Base-by-base conservation (phyloP, 2,888 invertebrate genomes). In the Drosophila tanythrix region DNA sequence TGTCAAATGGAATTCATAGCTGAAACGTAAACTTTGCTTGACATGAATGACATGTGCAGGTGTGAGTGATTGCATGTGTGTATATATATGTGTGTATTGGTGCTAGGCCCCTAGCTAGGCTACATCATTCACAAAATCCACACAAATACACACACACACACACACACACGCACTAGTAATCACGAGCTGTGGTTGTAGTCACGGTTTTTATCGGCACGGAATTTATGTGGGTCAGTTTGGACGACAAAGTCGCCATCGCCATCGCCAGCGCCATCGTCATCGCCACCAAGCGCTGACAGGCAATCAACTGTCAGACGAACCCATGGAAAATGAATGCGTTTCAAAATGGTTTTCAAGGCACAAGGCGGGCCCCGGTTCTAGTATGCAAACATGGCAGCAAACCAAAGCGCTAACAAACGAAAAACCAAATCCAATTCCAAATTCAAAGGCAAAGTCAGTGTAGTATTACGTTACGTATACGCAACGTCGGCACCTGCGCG, bases 201-300 rank as follows among this genome's bases (percentile, higher is more conserved):
- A 76, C 67, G 72, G 60, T 58, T 64, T 78, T 68, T 60, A 82
- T 81, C 72, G 79, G 62, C 82, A 77, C 66, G 55, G 57, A 79
- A 78, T 70, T 73, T 73, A 82, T 83, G 85, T 86, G 85, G 87
- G 87, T 87, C 85, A 86, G 77, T 78, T 87, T 76, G 68, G 60
- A 29, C 36, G 13, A 38, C 56, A 35, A n/a, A 50, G 25, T 43
- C 48, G 57, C 57, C 46, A 38, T 64, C 64, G 55, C 71, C 38
- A 18, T 53, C 55, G 51, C 27, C 53, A 25, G 29, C 29, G 57
- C 57, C 40, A 38, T n/a, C 36, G 46, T 11, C 53, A 27, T 43
- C 48, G 53, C 53, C 48, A 36, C 67, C 65, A 57, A 64, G 62
- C 76, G 82, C 73, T 81, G 75, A 81, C 82, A 83, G 76, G 78